Evolutionary conservation across 1,140 invertebrate genomes (phyloP), one percentile per base, ranked within the genome.

Genomic region (Gryllus bimaculatus): DNA sequence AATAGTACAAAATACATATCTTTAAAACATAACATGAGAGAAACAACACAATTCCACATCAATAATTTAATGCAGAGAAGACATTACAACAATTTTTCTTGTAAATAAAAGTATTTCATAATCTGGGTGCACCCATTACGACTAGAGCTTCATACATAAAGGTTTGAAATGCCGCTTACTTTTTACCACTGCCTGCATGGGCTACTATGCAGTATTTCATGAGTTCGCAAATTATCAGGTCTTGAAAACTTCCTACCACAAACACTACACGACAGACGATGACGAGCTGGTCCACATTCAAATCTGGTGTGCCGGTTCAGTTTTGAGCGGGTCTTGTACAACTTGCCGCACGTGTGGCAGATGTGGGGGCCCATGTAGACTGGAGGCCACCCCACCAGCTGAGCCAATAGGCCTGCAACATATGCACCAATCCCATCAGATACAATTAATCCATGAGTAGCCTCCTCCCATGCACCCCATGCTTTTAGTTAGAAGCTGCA

Each of bases 281-380:
- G 66, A 21, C 74, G 66, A 47, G 78, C 73, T 47, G 15, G 47
- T 20, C 79, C 88, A 81, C 89, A 90, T 81, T 90, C 89, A 81
- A 86, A 89, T 76, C 88, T 88, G 26, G 88, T 82, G 84, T 91
- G 89, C 48, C 86, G 83, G 47, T 83, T 84, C 7, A 85, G 80
- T 20, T 83, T 85, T 81, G 89, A 88, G 82, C 89, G 90, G 80
- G 89, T 88, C 82, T 89, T 89, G 26, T 89, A 91, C 77, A 87
- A 87, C 83, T 90, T 89, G 82, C 89, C 87, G 82, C 90, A 91
- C 80, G 87, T 86, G 13, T 87, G 87, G 81, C 90, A 91, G 10
- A 20, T 8, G 26, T 84, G 81, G 39, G 80, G 79, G 82, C 82
- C 82, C 83, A 82, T 75, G 73, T 12, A 78, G 39, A 47, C 77